Evolutionary conservation across 2,113 vertebrate genomes (phyloP), one percentile per base, ranked within the genome.

Genomic region (Spea multiplicata): DNA sequence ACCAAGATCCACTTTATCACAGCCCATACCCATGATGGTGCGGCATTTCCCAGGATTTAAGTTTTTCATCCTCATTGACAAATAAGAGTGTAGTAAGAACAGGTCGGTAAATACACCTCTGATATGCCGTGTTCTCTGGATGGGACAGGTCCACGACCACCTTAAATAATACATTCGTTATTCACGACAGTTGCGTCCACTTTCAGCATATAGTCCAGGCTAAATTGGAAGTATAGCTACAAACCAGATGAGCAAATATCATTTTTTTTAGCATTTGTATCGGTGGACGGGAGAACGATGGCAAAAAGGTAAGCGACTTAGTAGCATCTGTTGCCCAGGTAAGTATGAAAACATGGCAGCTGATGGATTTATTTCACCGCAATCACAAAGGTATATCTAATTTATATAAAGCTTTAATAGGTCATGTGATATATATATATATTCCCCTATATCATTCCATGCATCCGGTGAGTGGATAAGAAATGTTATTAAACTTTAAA

Each of bases 1-100:
- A 81, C 84, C 83, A 70, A 52, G 30, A 83, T 84, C 88, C 88
- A 88, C 88, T 88, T 87, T 87, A 88, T 91, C 86, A 85, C 85
- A 86, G 87, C 85, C 82, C 80, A 73, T 86, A 81, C 83, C 81
- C 84, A 84, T 82, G 82, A 86, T 78, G 85, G 83, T 85, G 81
- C 83, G 83, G 86, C 81, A 87, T 78, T 76, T 86, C 64, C 77
- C 8, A 85, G 83, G 61, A 83, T 67, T 71, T 82, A 82, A 67
- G 81, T 81, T 83, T 83, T 82, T 82, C 81, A 85, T 53, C 49
- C 2, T 81, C 81, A 5, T 59, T 59, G 55, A 13, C 55, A 80
- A 7, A 85, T 81, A 72, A 82, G 84, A 86, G 81, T 87, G 81
- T 77, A 82, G 81, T 76, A 84, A 83, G 73, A 71, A 69, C 72